Percentiles rank a stretch among this genome's conserved stretches.
Conservation (phyloP, 2,888 invertebrate genomes). For the Andricus quercusramuli region DNA sequence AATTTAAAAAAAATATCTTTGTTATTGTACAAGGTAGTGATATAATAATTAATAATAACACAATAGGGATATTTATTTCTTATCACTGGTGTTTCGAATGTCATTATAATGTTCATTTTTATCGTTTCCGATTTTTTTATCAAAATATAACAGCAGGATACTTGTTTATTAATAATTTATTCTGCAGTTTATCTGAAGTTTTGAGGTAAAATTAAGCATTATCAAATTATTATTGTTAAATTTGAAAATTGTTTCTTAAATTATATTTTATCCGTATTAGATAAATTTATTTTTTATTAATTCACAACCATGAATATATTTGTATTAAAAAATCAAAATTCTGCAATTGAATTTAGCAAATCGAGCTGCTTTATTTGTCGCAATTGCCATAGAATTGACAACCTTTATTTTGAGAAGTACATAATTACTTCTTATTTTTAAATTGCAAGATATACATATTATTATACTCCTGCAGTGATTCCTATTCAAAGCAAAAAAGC, state of each 20-base stretch:
- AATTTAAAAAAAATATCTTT: neutral
- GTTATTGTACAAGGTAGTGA: neutral
- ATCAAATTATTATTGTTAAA: neutral
- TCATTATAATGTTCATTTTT: neutral
- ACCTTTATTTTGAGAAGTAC: neutral
- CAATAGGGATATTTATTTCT: neutral
- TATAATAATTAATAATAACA: neutral
- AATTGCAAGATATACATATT: neutral
- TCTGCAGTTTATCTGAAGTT: neutral
- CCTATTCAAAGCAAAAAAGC: neutral
- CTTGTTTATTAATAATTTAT: neutral
- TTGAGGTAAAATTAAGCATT: neutral
- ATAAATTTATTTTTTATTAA: neutral
- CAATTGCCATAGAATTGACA: neutral
- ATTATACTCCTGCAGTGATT: neutral
- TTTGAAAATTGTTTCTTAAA: neutral
- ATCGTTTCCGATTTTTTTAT: neutral
- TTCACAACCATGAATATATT: neutral
- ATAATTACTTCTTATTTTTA: conserved; percentile 3
- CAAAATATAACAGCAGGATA: neutral
- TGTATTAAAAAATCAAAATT: neutral
- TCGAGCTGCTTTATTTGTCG: neutral
- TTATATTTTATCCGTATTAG: neutral
- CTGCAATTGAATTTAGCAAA: neutral
- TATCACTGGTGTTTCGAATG: neutral